These are phyloP conservation scores for Ormyrus pomaceus DNA, from an alignment of 2,888 invertebrate genomes.

Conservation along the genomic window DNA sequence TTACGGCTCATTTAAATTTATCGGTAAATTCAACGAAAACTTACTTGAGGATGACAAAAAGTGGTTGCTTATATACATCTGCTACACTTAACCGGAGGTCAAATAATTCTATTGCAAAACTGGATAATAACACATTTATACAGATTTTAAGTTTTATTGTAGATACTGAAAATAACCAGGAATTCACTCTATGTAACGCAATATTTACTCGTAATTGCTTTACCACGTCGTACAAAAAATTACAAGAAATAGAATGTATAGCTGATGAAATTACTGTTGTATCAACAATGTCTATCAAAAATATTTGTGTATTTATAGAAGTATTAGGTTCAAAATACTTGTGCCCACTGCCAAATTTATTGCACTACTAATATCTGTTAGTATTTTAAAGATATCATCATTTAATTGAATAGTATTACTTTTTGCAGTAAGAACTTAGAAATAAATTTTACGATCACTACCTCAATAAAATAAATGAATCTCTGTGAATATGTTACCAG, in stretches of 20 bases:
- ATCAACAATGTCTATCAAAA: background rate
- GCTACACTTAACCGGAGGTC: background rate
- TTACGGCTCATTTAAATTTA: background rate
- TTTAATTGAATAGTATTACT: no score
- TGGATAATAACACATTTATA: background rate
- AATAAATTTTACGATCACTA: no score
- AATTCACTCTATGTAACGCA: background rate
- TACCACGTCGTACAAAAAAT: background rate
- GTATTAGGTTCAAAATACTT: background rate
- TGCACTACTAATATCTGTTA: constrained; percentile 6
- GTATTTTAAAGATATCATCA: no score
- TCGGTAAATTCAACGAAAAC: background rate
- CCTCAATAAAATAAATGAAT: no score
- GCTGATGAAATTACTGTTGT: background rate
- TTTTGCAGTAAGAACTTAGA: no score
- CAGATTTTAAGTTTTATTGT: background rate
- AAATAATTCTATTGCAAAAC: background rate
- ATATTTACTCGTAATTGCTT: background rate
- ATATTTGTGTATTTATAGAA: background rate
- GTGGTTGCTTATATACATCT: constrained; percentile 4
- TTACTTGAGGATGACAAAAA: constrained; percentile 1
- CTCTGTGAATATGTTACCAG: no score
- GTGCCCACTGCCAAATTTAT: background rate
- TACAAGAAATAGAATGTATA: background rate
- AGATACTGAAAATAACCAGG: background rate